Evolutionary conservation across 2,888 invertebrate species (phyloP).

Genomic region (Microctonus hyperodae): DNA sequence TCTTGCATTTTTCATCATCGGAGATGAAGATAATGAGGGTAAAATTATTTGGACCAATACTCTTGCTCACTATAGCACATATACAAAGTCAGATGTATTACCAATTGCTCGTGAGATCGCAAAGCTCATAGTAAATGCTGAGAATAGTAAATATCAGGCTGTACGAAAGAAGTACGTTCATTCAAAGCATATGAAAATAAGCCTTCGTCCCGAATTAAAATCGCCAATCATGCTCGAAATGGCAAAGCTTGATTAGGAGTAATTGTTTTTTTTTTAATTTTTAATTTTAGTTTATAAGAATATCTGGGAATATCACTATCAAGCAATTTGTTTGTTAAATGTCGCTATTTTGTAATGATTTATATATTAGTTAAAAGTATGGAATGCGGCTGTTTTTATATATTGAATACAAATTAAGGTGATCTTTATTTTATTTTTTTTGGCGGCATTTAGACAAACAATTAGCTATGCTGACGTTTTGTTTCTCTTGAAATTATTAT

Average conservation of each 20-base stretch:
- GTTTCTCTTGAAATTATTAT: neutral
- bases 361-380: conserved; percentile 5
- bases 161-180: conserved; percentile 74
- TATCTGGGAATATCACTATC: conserved; percentile 28
- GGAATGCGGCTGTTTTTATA: neutral
- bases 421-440: conserved; percentile 15
- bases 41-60: conserved; percentile 75
- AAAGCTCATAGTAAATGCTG: conserved; percentile 72
- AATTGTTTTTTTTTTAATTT: conserved; percentile 26
- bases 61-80: conserved; percentile 79
- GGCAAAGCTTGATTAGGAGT: conserved; percentile 34
- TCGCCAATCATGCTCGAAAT: conserved; percentile 54
- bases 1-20: conserved; percentile 69
- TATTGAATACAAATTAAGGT: neutral
- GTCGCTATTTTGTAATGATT: conserved; percentile 12
- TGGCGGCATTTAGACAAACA: conserved; percentile 16
- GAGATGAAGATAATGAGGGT: conserved; percentile 59
- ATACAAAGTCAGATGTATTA: conserved; percentile 73
- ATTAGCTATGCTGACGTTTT: conserved; percentile 18
- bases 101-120: conserved; percentile 77
- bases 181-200: conserved; percentile 70
- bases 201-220: conserved; percentile 70
- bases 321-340: conserved; percentile 37
- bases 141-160: conserved; percentile 74
- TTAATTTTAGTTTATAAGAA: conserved; percentile 26